phyloP scores from a whole-genome alignment of 2,888 invertebrate genomes.

The Harpalus rubripes region DNA sequence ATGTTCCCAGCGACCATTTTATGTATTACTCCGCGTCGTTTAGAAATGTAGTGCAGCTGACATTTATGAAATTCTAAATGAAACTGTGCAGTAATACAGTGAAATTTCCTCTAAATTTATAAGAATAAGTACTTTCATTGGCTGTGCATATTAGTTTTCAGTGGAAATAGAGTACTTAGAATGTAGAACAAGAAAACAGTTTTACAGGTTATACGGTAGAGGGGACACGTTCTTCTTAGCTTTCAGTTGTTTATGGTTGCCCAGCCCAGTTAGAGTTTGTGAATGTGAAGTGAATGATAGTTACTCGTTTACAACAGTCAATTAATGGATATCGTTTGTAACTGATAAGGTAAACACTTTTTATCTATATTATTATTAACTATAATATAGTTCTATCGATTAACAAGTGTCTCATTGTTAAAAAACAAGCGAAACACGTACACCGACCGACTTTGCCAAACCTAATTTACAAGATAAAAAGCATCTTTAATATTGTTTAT shows the following conservation, averaged over 20 bases:
- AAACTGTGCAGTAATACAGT: conserved; percentile 45
- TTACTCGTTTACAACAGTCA: conserved; percentile 74
- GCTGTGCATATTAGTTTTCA: conserved; percentile 66
- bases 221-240: conserved; percentile 68
- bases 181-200: conserved; percentile 69
- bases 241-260: conserved; percentile 77
- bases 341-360: conserved; percentile 75
- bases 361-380: conserved; percentile 20
- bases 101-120: conserved; percentile 16
- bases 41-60: conserved; percentile 71
- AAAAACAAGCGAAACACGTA: conserved; percentile 62
- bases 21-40: conserved; percentile 72
- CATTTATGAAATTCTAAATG: conserved; percentile 64
- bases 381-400: conserved; percentile 22
- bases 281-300: conserved; percentile 75
- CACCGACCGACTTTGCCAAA: conserved; percentile 53
- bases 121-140: conserved; percentile 4
- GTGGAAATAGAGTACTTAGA: conserved; percentile 55
- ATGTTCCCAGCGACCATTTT: conserved; percentile 71
- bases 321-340: conserved; percentile 75
- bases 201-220: conserved; percentile 70
- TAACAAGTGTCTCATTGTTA: conserved; percentile 29
- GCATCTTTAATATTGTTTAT: conserved; percentile 50
- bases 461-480: conserved; percentile 63
- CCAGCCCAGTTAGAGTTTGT: conserved; percentile 78